Evolutionary conservation across 2,113 vertebrate species (phyloP).

Genomic region (Pipa parva): DNA sequence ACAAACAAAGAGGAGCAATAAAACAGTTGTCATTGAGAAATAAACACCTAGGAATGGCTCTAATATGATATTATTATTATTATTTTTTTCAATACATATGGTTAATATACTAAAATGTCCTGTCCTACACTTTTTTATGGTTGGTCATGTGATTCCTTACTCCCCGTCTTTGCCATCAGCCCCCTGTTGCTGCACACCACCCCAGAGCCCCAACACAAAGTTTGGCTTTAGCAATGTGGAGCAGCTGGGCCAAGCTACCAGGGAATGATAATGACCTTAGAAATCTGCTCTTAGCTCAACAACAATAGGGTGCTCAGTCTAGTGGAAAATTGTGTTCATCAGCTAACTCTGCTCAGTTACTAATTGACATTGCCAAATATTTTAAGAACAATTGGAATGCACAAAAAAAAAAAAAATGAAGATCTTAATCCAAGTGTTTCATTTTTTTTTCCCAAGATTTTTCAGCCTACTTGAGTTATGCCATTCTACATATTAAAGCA

Average conservation of each 20-base stretch:
- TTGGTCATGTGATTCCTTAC: slow-evolving; percentile 2
- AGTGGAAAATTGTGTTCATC: slow-evolving; percentile 99
- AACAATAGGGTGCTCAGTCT: slow-evolving; percentile 99
- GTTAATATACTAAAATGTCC: background rate
- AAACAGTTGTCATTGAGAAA: slow-evolving; percentile 45
- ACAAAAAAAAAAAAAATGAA: slow-evolving; percentile 78
- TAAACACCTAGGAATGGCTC: no score
- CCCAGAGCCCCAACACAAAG: slow-evolving; percentile 81
- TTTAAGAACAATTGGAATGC: slow-evolving; percentile 99
- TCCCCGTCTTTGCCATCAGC: slow-evolving; percentile 61
- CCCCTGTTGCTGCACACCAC: slow-evolving; percentile 78
- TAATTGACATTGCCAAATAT: slow-evolving; percentile 99
- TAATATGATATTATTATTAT: slow-evolving; percentile 49
- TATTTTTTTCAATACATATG: background rate
- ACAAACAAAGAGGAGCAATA: no score
- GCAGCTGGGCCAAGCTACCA: slow-evolving; percentile 99
- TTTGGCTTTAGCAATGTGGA: slow-evolving; percentile 96
- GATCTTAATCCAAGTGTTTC: slow-evolving; percentile 97
- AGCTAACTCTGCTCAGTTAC: slow-evolving; percentile 99
- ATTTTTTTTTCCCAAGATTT: slow-evolving; percentile 62
- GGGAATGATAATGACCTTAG: slow-evolving; percentile 99
- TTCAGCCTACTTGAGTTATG: background rate
- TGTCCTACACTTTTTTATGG: background rate
- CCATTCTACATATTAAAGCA: no score
- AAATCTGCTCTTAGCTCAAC: slow-evolving; percentile 99